Conservation (phyloP, 2,797 vertebrate species). For the Cirrhinus molitorella region DNA sequence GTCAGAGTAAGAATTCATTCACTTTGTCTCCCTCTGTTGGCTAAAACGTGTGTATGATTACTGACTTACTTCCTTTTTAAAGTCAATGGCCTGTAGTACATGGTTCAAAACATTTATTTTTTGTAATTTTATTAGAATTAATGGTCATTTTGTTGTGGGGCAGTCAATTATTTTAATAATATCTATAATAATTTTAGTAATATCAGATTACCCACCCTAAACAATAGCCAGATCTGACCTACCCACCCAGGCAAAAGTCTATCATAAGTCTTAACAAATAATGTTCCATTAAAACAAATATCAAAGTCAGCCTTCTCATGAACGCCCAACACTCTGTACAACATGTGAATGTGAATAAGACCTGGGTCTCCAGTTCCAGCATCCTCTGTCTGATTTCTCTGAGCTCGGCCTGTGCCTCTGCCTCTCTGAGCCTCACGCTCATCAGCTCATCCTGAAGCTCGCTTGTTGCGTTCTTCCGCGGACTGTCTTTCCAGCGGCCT, state of each 20-base stretch:
- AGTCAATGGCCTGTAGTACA: not conserved
- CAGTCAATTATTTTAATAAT: not conserved
- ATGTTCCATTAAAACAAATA: not conserved
- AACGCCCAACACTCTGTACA: not conserved
- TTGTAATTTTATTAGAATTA: not conserved
- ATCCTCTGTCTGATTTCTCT: constrained; percentile 91
- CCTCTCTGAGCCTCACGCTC: constrained; percentile 92
- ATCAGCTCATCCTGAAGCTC: constrained; percentile 97
- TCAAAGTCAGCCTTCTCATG: not conserved
- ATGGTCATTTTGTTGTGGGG: not conserved
- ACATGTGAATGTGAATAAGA: constrained; percentile 65
- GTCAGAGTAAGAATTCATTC: not conserved
- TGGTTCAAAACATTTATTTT: not conserved
- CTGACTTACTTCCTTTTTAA: not conserved
- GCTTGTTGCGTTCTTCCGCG: constrained; percentile 87
- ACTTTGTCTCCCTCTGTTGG: constrained; percentile 41
- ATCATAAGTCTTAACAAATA: not conserved
- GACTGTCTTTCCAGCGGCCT: constrained; percentile 94
- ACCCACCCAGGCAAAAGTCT: not conserved
- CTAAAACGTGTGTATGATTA: not conserved
- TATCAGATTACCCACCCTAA: not conserved
- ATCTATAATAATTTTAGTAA: not conserved
- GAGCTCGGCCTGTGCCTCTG: constrained; percentile 93
- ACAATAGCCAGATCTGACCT: no score
- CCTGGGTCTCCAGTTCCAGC: constrained; percentile 97